A percentile compares a stretch with the other conserved stretches of the same genome.
These are phyloP conservation scores for Melikaiella ostensackeni DNA, from an alignment of 2,888 invertebrate species.

Conservation along the genomic window DNA sequence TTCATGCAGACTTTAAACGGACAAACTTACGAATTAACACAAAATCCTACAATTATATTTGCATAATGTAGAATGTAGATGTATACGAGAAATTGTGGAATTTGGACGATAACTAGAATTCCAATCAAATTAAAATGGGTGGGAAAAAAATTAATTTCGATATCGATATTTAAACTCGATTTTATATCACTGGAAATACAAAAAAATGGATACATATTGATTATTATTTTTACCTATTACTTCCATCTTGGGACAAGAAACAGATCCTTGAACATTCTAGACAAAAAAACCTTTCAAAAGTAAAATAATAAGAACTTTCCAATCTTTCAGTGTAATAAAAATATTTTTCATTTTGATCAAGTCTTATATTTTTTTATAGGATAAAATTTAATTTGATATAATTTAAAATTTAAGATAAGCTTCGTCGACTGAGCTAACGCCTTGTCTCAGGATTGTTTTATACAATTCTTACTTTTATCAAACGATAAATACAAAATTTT, in stretches of 20 bases:
- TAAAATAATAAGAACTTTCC: neutral
- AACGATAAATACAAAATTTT: neutral
- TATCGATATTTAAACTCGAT: neutral
- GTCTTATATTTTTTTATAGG: neutral
- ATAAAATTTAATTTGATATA: neutral
- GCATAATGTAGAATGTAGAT: constrained; percentile 2
- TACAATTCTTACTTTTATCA: neutral
- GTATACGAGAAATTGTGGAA: neutral
- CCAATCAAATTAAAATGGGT: constrained; percentile 1
- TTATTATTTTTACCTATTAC: neutral
- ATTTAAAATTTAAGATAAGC: neutral
- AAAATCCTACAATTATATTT: neutral
- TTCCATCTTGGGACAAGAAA: neutral
- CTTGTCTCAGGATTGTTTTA: neutral
- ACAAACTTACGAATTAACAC: neutral
- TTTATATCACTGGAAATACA: too few species aligned
- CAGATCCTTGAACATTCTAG: neutral
- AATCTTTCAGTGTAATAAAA: neutral
- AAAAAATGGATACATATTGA: too few species aligned
- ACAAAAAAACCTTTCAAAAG: neutral
- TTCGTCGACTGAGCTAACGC: neutral
- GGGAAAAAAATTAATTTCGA: neutral
- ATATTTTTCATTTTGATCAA: too few species aligned
- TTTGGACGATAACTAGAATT: neutral
- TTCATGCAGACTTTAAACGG: constrained; percentile 1